Conservation (phyloP, 2,113 vertebrate species). For the Monarcha castaneiventris region DNA sequence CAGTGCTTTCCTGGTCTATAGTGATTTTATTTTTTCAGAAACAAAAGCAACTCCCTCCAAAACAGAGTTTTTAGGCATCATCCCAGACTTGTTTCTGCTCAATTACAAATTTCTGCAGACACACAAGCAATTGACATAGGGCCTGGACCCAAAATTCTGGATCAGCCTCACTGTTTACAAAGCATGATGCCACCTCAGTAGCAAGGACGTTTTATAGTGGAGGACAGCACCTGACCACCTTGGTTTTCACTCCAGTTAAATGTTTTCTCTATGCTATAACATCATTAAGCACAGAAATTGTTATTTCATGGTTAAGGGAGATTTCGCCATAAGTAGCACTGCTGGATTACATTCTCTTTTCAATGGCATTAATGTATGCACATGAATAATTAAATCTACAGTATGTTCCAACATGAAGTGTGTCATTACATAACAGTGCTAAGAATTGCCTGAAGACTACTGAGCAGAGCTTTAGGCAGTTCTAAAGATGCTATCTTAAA, state of each 20-base stretch:
- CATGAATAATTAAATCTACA: background rate
- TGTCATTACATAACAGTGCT: background rate
- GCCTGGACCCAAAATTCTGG: background rate
- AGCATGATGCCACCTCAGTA: background rate
- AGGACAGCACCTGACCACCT: background rate
- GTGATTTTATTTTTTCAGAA: background rate
- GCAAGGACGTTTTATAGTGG: background rate
- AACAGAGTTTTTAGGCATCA: background rate
- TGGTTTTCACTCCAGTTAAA: background rate
- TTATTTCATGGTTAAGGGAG: background rate
- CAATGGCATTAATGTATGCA: background rate
- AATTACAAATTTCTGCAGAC: background rate
- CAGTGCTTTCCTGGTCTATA: background rate
- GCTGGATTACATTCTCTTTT: background rate
- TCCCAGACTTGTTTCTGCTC: background rate
- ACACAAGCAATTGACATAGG: background rate
- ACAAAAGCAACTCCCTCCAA: background rate
- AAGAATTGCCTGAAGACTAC: background rate
- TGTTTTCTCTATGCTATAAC: background rate
- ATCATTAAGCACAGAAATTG: background rate
- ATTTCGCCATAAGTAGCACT: background rate
- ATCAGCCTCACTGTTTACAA: background rate
- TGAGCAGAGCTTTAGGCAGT: background rate
- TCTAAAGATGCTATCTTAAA: background rate
- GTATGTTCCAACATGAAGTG: background rate